phyloP scores from a whole-genome alignment of 2,797 vertebrate genomes.

The Toxotes lorentzi region DNA sequence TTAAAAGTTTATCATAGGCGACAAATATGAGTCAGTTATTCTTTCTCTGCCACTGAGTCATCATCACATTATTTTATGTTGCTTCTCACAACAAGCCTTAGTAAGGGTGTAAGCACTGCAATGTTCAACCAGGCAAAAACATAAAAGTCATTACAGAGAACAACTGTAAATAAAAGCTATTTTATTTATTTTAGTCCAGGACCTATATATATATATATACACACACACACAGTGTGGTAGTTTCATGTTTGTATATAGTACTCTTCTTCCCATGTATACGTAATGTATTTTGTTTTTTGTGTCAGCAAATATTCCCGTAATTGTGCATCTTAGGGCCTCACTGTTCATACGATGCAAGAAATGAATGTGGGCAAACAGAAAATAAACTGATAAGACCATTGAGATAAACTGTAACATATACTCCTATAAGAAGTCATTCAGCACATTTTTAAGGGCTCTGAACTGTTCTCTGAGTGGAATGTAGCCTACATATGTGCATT shows the following conservation, averaged over 20 bases:
- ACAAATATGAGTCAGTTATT: not conserved
- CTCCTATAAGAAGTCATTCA: slow-evolving; percentile 18
- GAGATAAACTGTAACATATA: slow-evolving; percentile 13
- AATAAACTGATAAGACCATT: slow-evolving; percentile 21
- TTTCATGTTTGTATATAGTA: no score
- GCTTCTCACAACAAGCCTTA: not conserved
- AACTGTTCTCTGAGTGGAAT: slow-evolving; percentile 33
- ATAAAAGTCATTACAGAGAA: slow-evolving; percentile 7
- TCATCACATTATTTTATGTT: slow-evolving; percentile 14
- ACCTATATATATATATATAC: no score
- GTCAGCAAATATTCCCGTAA: not conserved
- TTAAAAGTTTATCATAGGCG: not conserved
- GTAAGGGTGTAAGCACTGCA: not conserved
- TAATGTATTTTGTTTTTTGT: slow-evolving; percentile 15
- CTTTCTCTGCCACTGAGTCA: not conserved
- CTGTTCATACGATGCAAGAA: not conserved
- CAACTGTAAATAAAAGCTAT: slow-evolving; percentile 11
- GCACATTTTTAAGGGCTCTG: slow-evolving; percentile 24
- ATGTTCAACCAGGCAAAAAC: slow-evolving; percentile 4
- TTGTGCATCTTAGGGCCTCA: not conserved
- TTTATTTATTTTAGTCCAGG: no score
- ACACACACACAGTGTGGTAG: no score
- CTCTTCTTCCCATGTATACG: no score
- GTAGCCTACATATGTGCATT: slow-evolving; percentile 54
- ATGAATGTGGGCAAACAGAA: not conserved